Conservation (phyloP, 2,797 vertebrate species). For the Tachyglossus aculeatus region DNA sequence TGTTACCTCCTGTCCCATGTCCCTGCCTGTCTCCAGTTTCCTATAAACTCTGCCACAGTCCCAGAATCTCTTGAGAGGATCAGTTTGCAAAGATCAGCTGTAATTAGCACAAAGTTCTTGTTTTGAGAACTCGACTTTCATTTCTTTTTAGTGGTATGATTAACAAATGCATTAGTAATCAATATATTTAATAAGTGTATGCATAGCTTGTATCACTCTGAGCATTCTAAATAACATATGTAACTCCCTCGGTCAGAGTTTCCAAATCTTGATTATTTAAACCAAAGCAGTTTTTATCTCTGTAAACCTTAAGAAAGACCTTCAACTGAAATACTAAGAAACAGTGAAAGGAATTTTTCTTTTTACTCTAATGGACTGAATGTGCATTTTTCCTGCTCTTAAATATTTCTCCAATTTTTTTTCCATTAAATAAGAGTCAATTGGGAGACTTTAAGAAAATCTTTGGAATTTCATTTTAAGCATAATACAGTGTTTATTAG, state of each 20-base stretch:
- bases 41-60: background rate
- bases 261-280: constrained; percentile 57
- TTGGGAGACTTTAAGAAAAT: constrained; percentile 30
- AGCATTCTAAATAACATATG: constrained; percentile 13
- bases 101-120: constrained; percentile 8
- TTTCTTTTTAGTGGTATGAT: constrained; percentile 22
- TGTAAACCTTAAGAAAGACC: constrained; percentile 46
- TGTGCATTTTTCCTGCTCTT: constrained; percentile 32
- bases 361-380: constrained; percentile 50
- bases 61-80: constrained; percentile 1
- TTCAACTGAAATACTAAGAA: constrained; percentile 18
- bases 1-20: background rate
- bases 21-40: background rate
- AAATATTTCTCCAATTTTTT: constrained; percentile 50
- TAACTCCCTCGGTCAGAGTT: constrained; percentile 19
- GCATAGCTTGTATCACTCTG: background rate
- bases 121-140: constrained; percentile 15
- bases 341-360: constrained; percentile 21
- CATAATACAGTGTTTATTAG: constrained; percentile 29
- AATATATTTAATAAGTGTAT: constrained; percentile 37
- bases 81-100: constrained; percentile 2
- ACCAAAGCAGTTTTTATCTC: constrained; percentile 59
- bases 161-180: constrained; percentile 24
- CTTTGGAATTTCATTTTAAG: constrained; percentile 22
- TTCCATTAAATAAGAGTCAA: constrained; percentile 29